A percentile compares a stretch with the other conserved stretches of the same genome.
Conservation (phyloP, 2,797 vertebrate genomes). For the Aldrovandia affinis region DNA sequence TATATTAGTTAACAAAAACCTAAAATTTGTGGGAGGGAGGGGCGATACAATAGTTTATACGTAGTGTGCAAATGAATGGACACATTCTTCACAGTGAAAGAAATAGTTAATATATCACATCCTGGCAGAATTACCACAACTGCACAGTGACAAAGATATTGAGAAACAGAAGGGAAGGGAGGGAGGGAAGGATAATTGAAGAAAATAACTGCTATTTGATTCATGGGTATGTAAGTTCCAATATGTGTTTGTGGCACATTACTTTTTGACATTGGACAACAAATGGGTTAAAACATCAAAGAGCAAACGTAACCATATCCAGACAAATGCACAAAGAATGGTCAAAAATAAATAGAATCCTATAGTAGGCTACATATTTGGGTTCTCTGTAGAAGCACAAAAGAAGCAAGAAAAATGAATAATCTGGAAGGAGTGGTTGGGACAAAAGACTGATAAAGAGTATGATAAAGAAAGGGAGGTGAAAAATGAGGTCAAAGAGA, state of each 20-base stretch:
- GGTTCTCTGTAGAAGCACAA: background rate
- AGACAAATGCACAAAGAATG: too few species aligned
- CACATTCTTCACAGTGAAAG: background rate
- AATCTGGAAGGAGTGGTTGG: background rate
- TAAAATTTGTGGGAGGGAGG: background rate
- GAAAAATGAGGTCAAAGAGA: background rate
- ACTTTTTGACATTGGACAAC: background rate
- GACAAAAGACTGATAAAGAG: background rate
- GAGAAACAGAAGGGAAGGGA: background rate
- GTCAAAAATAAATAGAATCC: background rate
- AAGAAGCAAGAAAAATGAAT: background rate
- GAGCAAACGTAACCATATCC: background rate
- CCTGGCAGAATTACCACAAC: background rate
- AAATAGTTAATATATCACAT: background rate
- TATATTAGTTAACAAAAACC: background rate
- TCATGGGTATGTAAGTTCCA: background rate
- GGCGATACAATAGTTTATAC: background rate
- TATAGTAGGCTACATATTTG: background rate
- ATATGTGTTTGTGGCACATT: background rate
- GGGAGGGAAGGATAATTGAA: background rate
- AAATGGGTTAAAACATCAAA: background rate
- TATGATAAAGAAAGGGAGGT: background rate
- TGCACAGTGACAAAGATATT: background rate
- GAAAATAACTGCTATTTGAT: background rate
- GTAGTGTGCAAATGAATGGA: background rate